phyloP scores from a whole-genome alignment of 2,797 vertebrate species.

The Microtus agrestis region DNA sequence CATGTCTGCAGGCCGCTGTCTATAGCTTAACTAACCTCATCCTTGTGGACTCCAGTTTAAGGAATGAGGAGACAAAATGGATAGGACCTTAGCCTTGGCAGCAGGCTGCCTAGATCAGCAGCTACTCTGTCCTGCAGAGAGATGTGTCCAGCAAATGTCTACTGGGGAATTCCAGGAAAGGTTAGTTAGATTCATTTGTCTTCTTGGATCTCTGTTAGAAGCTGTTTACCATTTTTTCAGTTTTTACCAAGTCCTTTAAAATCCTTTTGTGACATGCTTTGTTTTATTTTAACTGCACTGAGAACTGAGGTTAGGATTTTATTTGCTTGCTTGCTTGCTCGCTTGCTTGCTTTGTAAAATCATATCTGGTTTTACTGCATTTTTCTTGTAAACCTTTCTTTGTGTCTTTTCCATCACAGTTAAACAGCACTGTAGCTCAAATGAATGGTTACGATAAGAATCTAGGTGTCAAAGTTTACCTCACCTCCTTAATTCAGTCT shows the following conservation, averaged over 20 bases:
- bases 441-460: not conserved
- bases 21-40: not conserved
- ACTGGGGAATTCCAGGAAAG: not conserved
- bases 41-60: not conserved
- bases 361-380: not conserved
- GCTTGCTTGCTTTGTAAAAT: not conserved
- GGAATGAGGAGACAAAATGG: not conserved
- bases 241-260: slow-evolving; percentile 12
- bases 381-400: not conserved
- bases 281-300: not conserved
- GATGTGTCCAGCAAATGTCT: too few species aligned
- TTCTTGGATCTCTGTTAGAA: not conserved
- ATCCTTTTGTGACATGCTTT: not conserved
- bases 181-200: not conserved
- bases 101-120: too few species aligned
- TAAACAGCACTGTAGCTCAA: not conserved
- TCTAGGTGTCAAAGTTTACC: not conserved
- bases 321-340: not conserved
- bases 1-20: not conserved
- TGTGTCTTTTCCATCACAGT: not conserved
- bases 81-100: too few species aligned
- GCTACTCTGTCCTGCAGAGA: not conserved
- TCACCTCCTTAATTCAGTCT: not conserved
- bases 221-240: not conserved
- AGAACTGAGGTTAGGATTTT: not conserved